Conservation (phyloP, 2,888 invertebrate genomes). For the Caenorhabditis sp. region DNA sequence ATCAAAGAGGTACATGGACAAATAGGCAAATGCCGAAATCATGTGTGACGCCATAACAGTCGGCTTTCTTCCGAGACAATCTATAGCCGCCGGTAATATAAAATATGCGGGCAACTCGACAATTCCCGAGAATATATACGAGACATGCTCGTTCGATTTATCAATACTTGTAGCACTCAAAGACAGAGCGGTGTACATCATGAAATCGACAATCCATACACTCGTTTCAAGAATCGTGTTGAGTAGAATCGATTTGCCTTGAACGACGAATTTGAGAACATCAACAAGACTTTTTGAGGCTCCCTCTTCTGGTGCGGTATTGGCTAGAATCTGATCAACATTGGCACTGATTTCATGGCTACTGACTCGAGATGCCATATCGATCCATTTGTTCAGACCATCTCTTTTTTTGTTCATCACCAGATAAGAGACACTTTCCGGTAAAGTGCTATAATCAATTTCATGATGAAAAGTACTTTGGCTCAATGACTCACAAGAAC, state of each 20-base stretch:
- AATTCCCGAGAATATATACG: slow-evolving; percentile 56
- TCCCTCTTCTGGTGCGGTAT: neutral
- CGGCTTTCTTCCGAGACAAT: slow-evolving; percentile 47
- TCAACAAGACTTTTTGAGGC: neutral
- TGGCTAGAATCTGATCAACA: slow-evolving; percentile 29
- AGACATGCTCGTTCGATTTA: slow-evolving; percentile 49
- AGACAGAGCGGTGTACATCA: slow-evolving; percentile 62
- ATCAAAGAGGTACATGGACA: slow-evolving; percentile 41
- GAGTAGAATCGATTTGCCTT: neutral
- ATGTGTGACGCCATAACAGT: slow-evolving; percentile 39
- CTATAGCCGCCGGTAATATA: slow-evolving; percentile 53
- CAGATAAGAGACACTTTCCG: slow-evolving; percentile 58
- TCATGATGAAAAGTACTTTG: neutral
- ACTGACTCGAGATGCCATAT: slow-evolving; percentile 30
- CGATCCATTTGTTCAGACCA: slow-evolving; percentile 49
- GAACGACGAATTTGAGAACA: neutral
- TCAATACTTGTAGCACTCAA: slow-evolving; percentile 50
- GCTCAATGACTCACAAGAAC: slow-evolving; percentile 42
- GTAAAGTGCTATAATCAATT: slow-evolving; percentile 48
- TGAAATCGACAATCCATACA: slow-evolving; percentile 49
- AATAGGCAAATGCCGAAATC: slow-evolving; percentile 32
- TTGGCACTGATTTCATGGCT: slow-evolving; percentile 36
- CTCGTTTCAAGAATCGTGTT: slow-evolving; percentile 40
- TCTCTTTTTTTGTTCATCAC: slow-evolving; percentile 36
- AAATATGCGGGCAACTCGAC: slow-evolving; percentile 61